Percentiles rank a stretch among this genome's conserved stretches.
Evolutionary conservation across 2,888 invertebrate genomes (phyloP).

Genomic region (Luperina nickerlii): DNA sequence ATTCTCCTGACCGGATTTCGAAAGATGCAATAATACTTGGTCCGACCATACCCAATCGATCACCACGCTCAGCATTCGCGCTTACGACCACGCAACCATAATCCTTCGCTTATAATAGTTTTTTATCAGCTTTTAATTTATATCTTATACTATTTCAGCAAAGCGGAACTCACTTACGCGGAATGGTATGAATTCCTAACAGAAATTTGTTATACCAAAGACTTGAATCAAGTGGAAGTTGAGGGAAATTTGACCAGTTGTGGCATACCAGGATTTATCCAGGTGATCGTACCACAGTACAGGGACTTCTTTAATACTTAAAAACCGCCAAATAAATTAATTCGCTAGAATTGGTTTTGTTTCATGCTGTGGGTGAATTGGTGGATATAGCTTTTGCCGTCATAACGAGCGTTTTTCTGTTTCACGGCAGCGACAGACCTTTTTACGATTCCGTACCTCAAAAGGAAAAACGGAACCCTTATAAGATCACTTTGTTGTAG

Average conservation of each 20-base stretch:
- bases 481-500: too few relatives aligned
- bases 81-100: too few relatives aligned
- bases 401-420: background rate
- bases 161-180: constrained; percentile 70
- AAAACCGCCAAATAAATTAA: constrained; percentile 66
- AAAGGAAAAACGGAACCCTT: too few relatives aligned
- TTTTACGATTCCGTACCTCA: too few relatives aligned
- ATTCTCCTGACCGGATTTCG: too few relatives aligned
- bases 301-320: constrained; percentile 74
- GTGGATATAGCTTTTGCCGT: background rate
- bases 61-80: background rate
- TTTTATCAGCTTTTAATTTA: constrained; percentile 8
- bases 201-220: constrained; percentile 68
- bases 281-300: constrained; percentile 73
- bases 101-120: background rate
- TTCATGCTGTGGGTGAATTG: background rate
- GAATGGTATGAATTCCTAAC: constrained; percentile 74
- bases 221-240: constrained; percentile 62
- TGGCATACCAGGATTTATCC: constrained; percentile 70
- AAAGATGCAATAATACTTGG: background rate
- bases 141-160: constrained; percentile 64
- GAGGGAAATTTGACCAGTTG: constrained; percentile 71
- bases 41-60: background rate
- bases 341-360: constrained; percentile 3
- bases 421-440: too few relatives aligned